Evolutionary conservation across 30 jellyfish, hydroid and myxozoan genomes (phyloP), one percentile per base, ranked within the genome.

Genomic region (Mastigias papua): DNA sequence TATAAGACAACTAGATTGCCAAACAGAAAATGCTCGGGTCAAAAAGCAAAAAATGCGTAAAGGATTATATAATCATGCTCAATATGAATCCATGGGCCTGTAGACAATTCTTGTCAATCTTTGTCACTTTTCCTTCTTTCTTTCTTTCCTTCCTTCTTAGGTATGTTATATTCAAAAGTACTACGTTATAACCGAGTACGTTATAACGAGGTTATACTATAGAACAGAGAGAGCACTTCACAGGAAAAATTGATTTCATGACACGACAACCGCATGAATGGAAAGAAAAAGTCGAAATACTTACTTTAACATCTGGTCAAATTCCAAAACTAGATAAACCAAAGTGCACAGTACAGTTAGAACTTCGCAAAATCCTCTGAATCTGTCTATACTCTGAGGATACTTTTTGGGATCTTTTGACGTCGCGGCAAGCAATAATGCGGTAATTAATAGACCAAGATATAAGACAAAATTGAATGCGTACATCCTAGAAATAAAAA

Each of bases 271-370:
- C 54, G 30, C 8, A 7, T 13, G 15, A 46, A 42, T 6, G 67
- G 2, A 21, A 54, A 54, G 17, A 54, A 3, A 69, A 21, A 15
- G 1, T 8, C 6, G n/a, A 31, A 26, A 17, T 28, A 69, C 99
- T 94, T 78, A 95, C 99, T 95, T 95, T 27, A 29, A 58, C 83
- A 95, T 34, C 65, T 95, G 99, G 48, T 95, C 98, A 10, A 90
- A 22, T 61, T 95, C 99, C 30, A 64, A 23, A 10, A 73, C 75
- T 16, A 95, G 34, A 64, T 95, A 95, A n/a, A 80, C 80, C 65
- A 74, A 10, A 11, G 95, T 57, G 5, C 75, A 26, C 5, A 86
- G 22, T 10, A 95, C 31, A 8, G 96, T 61, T 7, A 80, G 60
- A 21, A 82, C 28, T 82, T 95, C 99, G 80, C 96, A 90, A 29